Conservation (phyloP, 2,113 vertebrate genomes). For the Peromyscus leucopus region DNA sequence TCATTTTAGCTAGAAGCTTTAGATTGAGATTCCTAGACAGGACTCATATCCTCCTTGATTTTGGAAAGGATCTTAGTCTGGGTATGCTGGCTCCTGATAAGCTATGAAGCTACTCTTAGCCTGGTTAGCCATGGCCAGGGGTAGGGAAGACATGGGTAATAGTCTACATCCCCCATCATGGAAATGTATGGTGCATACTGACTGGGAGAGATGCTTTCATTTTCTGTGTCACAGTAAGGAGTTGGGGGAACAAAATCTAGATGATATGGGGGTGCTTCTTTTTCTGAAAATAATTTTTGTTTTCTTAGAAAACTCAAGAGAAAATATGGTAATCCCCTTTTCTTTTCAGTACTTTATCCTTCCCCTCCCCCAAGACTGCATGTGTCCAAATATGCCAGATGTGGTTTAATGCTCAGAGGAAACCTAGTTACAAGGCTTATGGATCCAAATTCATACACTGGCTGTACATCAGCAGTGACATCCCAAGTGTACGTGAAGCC, state of each 20-base stretch:
- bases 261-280: background rate
- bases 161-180: background rate
- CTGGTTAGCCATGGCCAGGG: background rate
- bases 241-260: background rate
- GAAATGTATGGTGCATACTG: background rate
- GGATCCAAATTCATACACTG: slow-evolving; percentile 34
- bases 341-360: background rate
- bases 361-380: background rate
- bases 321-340: slow-evolving; percentile 57
- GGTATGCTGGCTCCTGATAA: background rate
- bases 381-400: slow-evolving; percentile 61
- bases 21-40: background rate
- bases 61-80: background rate
- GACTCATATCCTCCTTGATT: background rate
- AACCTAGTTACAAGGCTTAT: slow-evolving; percentile 54
- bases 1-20: background rate
- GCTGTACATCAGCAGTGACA: slow-evolving; percentile 34
- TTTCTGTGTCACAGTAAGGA: slow-evolving; percentile 51
- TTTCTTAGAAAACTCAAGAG: slow-evolving; percentile 68
- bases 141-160: too few relatives aligned
- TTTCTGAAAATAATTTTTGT: slow-evolving; percentile 56
- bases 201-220: background rate
- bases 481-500: slow-evolving; percentile 64
- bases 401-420: slow-evolving; percentile 41
- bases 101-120: background rate